phyloP scores from a whole-genome alignment of 92 coral and sea anemone genomes.

The Pocillopora meandrina region DNA sequence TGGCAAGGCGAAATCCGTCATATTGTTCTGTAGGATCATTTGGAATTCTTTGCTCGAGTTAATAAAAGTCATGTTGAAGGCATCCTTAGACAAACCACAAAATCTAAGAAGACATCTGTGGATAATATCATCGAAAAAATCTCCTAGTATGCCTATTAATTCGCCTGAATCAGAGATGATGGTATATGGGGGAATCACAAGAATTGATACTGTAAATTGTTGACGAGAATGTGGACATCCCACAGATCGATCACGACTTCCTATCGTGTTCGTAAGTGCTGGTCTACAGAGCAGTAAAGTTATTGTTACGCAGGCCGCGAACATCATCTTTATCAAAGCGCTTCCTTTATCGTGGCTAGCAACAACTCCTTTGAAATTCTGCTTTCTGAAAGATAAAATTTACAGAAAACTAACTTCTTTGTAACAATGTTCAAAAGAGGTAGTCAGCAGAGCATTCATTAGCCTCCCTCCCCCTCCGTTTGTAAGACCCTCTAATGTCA shows the following conservation, averaged over 20 bases:
- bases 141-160: conserved; percentile 18
- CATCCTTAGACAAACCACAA: not conserved
- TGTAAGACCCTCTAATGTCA: no score
- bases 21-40: not conserved
- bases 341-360: no score
- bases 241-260: not conserved
- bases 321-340: no score
- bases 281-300: not conserved
- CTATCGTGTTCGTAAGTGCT: not conserved
- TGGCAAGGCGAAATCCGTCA: conserved; percentile 16
- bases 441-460: no score
- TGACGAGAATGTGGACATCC: not conserved
- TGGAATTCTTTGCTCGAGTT: not conserved
- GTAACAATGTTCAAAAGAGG: no score
- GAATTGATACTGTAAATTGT: not conserved
- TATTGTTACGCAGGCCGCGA: no score
- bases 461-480: no score
- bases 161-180: not conserved
- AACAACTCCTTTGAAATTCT: no score
- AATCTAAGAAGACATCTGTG: not conserved
- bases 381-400: no score
- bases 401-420: no score
- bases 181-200: not conserved
- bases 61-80: not conserved
- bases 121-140: not conserved